phyloP scores from a whole-genome alignment of 2,113 vertebrate genomes.

The Sapajus apella region DNA sequence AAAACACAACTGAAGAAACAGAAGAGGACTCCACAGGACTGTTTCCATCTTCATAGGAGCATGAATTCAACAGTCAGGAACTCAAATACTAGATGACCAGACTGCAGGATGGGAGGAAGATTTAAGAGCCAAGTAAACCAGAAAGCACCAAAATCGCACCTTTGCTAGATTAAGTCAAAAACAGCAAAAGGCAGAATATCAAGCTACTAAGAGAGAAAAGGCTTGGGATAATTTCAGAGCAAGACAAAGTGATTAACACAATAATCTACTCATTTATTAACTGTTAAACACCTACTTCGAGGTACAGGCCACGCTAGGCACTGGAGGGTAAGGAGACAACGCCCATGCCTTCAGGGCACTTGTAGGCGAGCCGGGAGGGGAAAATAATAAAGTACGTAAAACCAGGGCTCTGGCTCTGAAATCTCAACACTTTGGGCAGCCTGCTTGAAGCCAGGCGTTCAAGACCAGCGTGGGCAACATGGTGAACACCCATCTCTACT shows the following conservation, averaged over 20 bases:
- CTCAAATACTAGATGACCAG: rapidly evolving
- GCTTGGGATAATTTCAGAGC: not conserved
- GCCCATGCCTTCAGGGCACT: too few species aligned
- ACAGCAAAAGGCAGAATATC: not conserved
- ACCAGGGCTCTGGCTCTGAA: not conserved
- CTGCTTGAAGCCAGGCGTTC: not conserved
- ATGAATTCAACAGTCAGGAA: rapidly evolving
- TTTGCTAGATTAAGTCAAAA: rapidly evolving
- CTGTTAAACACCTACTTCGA: not conserved
- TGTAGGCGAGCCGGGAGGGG: not conserved
- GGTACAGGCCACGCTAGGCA: not conserved
- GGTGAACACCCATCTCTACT: not conserved
- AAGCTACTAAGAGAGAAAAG: rapidly evolving
- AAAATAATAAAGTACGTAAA: not conserved
- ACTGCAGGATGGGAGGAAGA: too few species aligned
- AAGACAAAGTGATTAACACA: not conserved
- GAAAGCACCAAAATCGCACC: rapidly evolving
- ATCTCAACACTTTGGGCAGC: not conserved
- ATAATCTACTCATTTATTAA: not conserved
- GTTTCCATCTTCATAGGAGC: not conserved
- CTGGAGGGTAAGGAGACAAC: not conserved
- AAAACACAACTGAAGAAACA: too few species aligned
- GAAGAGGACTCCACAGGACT: not conserved
- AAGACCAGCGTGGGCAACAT: not conserved
- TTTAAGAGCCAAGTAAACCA: rapidly evolving